Evolutionary conservation across 2,888 invertebrate genomes (phyloP).

Genomic region (Pollenia amentaria): DNA sequence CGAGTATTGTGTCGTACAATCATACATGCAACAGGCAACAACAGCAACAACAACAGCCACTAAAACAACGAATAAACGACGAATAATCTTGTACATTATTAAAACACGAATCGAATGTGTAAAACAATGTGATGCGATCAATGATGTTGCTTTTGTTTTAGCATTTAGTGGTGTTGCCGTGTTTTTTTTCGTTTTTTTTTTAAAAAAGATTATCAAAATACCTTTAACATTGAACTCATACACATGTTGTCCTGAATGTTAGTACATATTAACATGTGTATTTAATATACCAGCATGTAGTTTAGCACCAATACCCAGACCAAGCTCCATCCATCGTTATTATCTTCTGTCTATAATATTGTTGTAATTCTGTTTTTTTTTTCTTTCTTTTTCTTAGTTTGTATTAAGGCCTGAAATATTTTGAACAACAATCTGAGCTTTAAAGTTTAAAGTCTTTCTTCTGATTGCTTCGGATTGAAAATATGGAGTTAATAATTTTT

Average conservation of each 20-base stretch:
- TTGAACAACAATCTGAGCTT: conserved; percentile 2
- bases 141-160: conserved; percentile 41
- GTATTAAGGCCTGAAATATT: neutral
- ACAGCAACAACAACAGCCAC: conserved; percentile 19
- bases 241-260: neutral
- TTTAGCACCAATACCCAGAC: conserved; percentile 64
- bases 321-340: conserved; percentile 17
- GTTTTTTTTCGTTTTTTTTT: conserved; percentile 40
- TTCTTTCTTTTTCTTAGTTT: neutral
- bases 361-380: neutral
- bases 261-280: conserved; percentile 52
- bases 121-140: conserved; percentile 74
- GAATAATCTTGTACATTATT: conserved; percentile 70
- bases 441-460: conserved; percentile 36
- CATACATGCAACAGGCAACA: conserved; percentile 47
- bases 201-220: conserved; percentile 66
- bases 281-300: conserved; percentile 70
- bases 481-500: too few relatives aligned
- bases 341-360: neutral
- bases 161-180: conserved; percentile 50
- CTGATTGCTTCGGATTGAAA: neutral
- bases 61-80: conserved; percentile 50
- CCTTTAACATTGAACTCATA: neutral
- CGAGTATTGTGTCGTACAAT: conserved; percentile 77
- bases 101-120: conserved; percentile 73